phyloP scores from a whole-genome alignment of 1,140 invertebrate genomes.

The Zaprionus nigranus region DNA sequence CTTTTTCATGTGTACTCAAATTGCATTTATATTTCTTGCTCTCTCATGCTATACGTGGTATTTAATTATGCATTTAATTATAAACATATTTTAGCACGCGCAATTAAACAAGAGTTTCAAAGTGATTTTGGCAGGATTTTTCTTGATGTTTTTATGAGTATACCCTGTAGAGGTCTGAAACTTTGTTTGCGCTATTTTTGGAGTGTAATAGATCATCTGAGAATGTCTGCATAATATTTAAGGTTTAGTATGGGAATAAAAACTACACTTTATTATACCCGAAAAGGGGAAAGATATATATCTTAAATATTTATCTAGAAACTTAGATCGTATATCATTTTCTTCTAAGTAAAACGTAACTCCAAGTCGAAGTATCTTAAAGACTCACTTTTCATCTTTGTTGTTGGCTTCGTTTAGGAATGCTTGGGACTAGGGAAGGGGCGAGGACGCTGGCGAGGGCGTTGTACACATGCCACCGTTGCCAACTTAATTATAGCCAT shows the following conservation, averaged over 20 bases:
- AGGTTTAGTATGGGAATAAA: not conserved
- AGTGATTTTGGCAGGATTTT: slow-evolving; percentile 5
- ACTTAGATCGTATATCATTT: slow-evolving; percentile 1
- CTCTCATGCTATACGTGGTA: slow-evolving; percentile 23
- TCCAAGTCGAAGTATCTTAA: not conserved
- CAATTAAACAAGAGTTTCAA: slow-evolving; percentile 42
- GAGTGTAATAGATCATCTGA: not conserved
- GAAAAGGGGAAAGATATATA: not conserved
- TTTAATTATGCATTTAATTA: slow-evolving; percentile 46
- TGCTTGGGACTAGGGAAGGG: not conserved
- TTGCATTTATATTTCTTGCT: slow-evolving; percentile 34
- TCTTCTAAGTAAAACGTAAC: not conserved
- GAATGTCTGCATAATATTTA: not conserved
- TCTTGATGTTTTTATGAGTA: not conserved
- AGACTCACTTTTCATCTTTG: not conserved
- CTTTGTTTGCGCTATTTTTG: not conserved
- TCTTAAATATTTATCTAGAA: not conserved
- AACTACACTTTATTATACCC: not conserved
- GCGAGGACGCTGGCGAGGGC: slow-evolving; percentile 23
- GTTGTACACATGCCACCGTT: slow-evolving; percentile 27
- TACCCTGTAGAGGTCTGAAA: slow-evolving; percentile 1
- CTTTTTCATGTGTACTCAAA: slow-evolving; percentile 20
- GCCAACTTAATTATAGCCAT: slow-evolving; percentile 44
- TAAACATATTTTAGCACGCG: slow-evolving; percentile 42
- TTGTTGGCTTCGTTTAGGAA: not conserved